Percentiles rank a stretch among this genome's conserved stretches.
Evolutionary conservation across 2,113 vertebrate species (phyloP).

Genomic region (Melospiza melodia): DNA sequence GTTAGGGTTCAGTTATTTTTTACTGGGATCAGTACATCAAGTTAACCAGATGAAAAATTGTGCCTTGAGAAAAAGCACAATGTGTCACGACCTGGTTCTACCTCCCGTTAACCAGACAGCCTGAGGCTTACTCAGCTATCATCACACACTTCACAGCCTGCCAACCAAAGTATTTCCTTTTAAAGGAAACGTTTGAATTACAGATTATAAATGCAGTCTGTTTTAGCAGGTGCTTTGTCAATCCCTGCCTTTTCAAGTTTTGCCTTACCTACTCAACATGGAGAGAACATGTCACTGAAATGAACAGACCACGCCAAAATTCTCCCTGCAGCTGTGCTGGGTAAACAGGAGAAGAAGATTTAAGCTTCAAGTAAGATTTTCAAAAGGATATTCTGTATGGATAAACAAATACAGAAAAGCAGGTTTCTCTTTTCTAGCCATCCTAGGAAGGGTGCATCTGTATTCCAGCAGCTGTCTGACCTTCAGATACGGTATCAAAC

Average conservation of each 20-base stretch:
- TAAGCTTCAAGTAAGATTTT: neutral
- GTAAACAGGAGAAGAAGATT: neutral
- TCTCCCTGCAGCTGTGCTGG: neutral
- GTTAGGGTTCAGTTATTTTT: neutral
- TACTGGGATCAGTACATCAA: neutral
- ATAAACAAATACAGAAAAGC: neutral
- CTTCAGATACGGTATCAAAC: neutral
- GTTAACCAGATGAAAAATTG: conserved; percentile 5
- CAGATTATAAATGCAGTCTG: conserved; percentile 5
- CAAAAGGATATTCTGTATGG: neutral
- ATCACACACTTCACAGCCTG: neutral
- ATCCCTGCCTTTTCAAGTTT: neutral
- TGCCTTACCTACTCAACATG: neutral
- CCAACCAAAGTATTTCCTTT: conserved; percentile 5
- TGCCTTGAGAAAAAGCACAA: neutral
- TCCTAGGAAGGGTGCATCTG: neutral
- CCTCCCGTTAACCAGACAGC: neutral
- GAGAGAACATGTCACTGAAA: neutral
- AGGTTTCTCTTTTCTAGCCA: neutral
- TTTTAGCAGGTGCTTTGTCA: conserved; percentile 38
- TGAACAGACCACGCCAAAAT: neutral
- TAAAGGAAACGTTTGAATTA: conserved; percentile 44
- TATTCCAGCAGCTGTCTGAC: neutral
- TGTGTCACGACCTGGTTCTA: neutral
- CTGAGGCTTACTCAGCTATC: neutral